Conservation (phyloP, 2,113 vertebrate genomes). For the Beaufortia kweichowensis region DNA sequence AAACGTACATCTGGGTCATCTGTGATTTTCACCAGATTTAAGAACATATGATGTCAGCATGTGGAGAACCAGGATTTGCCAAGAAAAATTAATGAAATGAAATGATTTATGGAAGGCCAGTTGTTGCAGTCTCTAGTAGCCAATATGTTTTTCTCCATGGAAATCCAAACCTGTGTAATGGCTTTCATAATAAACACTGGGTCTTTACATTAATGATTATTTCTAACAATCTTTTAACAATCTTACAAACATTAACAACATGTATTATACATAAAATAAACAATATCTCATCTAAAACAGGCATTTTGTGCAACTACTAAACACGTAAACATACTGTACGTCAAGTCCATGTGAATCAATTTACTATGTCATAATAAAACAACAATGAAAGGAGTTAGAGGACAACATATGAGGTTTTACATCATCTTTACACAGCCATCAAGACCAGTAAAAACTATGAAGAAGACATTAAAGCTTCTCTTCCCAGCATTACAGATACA, state of each 20-base stretch:
- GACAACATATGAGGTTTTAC: background rate
- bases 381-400: too few species aligned
- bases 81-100: background rate
- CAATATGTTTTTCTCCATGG: background rate
- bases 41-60: conserved; percentile 10
- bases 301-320: too few species aligned
- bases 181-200: too few species aligned
- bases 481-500: conserved; percentile 1
- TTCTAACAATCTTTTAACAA: too few species aligned
- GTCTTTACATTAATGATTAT: too few species aligned
- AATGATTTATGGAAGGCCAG: background rate
- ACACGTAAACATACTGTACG: too few species aligned
- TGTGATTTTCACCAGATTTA: conserved; percentile 11
- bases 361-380: too few species aligned
- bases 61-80: background rate
- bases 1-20: background rate
- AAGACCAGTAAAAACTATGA: background rate
- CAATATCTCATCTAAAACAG: too few species aligned
- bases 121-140: background rate
- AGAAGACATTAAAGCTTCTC: background rate
- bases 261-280: too few species aligned
- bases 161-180: background rate
- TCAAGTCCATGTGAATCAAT: too few species aligned
- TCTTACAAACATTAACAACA: too few species aligned
- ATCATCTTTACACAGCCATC: background rate